Percentiles rank a stretch among this genome's conserved stretches.
phyloP scores from a whole-genome alignment of 2,888 invertebrate genomes.

The Melangyna quadrimaculata region DNA sequence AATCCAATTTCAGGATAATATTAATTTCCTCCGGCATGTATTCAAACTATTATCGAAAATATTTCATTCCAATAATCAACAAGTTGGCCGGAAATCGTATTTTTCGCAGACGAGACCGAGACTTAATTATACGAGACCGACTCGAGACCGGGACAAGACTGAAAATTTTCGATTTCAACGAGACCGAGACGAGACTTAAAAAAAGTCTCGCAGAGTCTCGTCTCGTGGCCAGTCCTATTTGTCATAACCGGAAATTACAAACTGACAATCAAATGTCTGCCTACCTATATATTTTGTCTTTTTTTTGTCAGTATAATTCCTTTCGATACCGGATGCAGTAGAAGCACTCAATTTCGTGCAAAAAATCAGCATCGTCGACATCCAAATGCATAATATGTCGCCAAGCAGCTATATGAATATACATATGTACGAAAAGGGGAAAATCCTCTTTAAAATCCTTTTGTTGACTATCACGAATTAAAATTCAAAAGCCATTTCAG shows the following conservation, averaged over 20 bases:
- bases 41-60: too few species aligned
- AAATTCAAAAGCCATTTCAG: conserved; percentile 55
- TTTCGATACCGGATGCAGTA: conserved; percentile 29
- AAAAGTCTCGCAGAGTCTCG: too few species aligned
- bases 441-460: neutral
- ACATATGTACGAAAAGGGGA: neutral
- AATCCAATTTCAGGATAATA: too few species aligned
- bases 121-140: too few species aligned
- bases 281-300: neutral
- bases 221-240: too few species aligned
- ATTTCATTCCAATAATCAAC: too few species aligned
- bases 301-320: neutral
- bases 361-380: neutral
- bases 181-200: too few species aligned
- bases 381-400: conserved; percentile 30
- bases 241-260: conserved; percentile 51
- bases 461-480: conserved; percentile 35
- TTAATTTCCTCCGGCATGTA: too few species aligned
- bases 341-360: conserved; percentile 19
- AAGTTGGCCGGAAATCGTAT: too few species aligned
- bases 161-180: too few species aligned
- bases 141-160: too few species aligned
- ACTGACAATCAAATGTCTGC: conserved; percentile 33
- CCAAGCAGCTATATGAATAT: neutral
- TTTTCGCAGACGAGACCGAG: too few species aligned